Base-by-base conservation (phyloP, 2,888 invertebrate species). In the Spicauda simplicius region DNA sequence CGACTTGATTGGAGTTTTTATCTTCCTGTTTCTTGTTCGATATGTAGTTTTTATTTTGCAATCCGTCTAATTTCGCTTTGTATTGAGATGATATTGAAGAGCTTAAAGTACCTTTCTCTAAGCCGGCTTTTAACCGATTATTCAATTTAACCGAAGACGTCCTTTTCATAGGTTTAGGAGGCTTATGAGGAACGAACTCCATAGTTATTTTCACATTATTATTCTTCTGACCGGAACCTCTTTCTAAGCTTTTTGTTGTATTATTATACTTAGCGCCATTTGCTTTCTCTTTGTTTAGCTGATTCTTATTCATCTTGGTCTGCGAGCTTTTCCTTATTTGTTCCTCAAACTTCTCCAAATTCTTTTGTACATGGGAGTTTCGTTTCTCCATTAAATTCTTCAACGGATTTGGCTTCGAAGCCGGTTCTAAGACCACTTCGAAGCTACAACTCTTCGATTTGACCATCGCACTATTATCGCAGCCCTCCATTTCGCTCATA, bases 171-270 rank as follows among this genome's bases (percentile, higher is more conserved):
- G 96, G 96, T 80, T 96, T 96, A 0, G 96, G 96, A 0, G 96
- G 96, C 76, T 96, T 96, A 74, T 96, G 96, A 0, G 95, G 95
- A 0, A 96, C 95, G 77, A 94, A 94, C 60, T 94, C 93, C 91
- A 94, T 93, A 0, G 91, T 91, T 20, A 90, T 67, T 81, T 93
- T 93, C 8, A 79, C 83, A 66, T 91, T 92, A 69, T 86, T 87
- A 71, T 89, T 92, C 65, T 92, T 93, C 67, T 86, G 88, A 0
- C 86, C 86, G 0, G 92, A 87, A 54, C 88, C 91, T 75, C 93
- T 83, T 81, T 94, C 93, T 10, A 94, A 82, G 69, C 93, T 94
- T 62, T 94, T 93, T 7, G 91, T 91, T 10, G 84, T 80, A 69
- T 90, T 90, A 69, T 86, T 89, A 69, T 87, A 89, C 76, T 91